Base-by-base conservation (phyloP, 2,888 invertebrate genomes). In the Ennomos erosarius region DNA sequence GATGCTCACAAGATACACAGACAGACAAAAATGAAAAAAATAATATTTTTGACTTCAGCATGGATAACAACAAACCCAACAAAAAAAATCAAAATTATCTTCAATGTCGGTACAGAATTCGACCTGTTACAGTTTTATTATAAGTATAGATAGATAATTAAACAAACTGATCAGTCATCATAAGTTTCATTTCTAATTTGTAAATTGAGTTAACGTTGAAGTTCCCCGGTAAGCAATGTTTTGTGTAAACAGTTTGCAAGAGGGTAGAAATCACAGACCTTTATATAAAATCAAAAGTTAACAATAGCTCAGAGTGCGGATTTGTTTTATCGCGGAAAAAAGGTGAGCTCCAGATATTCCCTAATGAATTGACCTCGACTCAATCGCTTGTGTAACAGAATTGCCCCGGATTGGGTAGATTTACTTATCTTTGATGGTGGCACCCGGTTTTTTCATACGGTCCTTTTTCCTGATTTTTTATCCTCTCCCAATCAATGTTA, bases 361-460 rank as follows among this genome's bases (percentile, higher is more conserved):
- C 70, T 77, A 78, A 78, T 78, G 78, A 78, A 71, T 73, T 72
- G 78, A 70, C 66, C 70, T 66, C 68, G 52, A 66, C 63, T 59
- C 70, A 69, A 76, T 75, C 69, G 71, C 37, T 67, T 68, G 68
- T 70, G 64, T 77, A 74, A 70, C 67, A 58, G 65, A 65, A 67
- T 69, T 62, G 62, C 62, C 55, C 62, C 55, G 37, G 65, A 62
- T 67, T 64, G 55, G 40, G 47, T 33, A 55, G 63, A 62, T 67
- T 69, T 67, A 65, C 67, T 65, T 65, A 64, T 55, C 53, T 62
- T 45, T 62, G 53, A 55, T 60, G 64, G 66, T 51, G 52, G 58
- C 63, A 50, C 55, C 58, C 49, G 52, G 51, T 52, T 55, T 51
- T 43, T 51, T 40, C 36, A 46, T 35, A 54, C 42, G 39, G 45